phyloP scores from a whole-genome alignment of 2,888 invertebrate species.

The Hydriomena furcata region DNA sequence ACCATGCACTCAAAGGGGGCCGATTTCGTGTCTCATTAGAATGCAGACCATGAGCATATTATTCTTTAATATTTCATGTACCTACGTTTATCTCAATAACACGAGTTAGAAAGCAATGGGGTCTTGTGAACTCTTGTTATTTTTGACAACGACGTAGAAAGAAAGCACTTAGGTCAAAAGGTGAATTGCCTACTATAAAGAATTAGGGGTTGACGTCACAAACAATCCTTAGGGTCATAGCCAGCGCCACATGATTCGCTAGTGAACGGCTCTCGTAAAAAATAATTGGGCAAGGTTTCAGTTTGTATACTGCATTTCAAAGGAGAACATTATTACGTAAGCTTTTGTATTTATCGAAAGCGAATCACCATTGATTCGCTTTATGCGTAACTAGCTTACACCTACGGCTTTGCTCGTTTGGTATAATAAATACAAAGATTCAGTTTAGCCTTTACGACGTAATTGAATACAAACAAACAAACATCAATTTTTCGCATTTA shows the following conservation, averaged over 20 bases:
- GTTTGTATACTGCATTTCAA: constrained; percentile 4
- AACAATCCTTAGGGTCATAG: constrained; percentile 22
- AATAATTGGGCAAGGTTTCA: constrained; percentile 31
- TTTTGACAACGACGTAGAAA: neutral
- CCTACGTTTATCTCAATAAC: no score
- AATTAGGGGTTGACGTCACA: constrained; percentile 29
- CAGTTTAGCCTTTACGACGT: no score
- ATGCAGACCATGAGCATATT: no score
- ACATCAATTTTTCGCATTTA: no score
- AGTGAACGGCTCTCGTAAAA: constrained; percentile 28
- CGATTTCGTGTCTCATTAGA: no score
- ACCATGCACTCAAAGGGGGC: no score
- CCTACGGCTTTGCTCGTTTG: no score
- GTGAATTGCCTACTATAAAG: constrained; percentile 20
- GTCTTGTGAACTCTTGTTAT: neutral
- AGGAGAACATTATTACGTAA: constrained; percentile 2
- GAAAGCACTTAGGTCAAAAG: constrained; percentile 3
- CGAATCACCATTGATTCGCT: neutral
- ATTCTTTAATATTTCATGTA: no score
- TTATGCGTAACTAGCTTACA: neutral
- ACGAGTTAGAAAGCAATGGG: no score
- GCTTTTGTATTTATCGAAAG: neutral
- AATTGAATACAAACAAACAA: no score
- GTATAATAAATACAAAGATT: no score
- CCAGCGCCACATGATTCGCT: constrained; percentile 11